Evolutionary conservation across 1,140 invertebrate genomes (phyloP), one percentile per base, ranked within the genome.

Genomic region (Drosophila equinoxialis): DNA sequence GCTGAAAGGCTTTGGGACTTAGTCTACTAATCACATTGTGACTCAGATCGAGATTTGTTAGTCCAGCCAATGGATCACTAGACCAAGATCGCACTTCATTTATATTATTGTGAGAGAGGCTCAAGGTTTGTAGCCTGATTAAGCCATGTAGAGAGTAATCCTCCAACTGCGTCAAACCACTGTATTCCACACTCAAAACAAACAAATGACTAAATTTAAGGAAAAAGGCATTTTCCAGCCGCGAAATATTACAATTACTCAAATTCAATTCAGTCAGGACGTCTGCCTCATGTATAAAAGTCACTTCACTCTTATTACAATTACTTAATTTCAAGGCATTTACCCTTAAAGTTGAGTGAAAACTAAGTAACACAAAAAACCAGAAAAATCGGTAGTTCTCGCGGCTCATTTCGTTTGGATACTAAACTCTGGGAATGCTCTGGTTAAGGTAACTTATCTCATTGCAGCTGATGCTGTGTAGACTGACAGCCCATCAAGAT

Each of bases 91-190:
- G 71, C 1, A 92, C 23, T 3, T 37, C 5, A 20, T 71, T 81
- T 0, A 92, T 65, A 30, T 81, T 89, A 35, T 92, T 92, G 57
- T 90, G 70, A 3, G 76, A 55, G 11, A 92, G 54, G 3, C 81
- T 82, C 6, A 92, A 65, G 0, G 54, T 58, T 57, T 80, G 79
- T 10, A 92, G 41, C 0, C 71, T 70, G 0, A 65, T 26, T 45
- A 92, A 30, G 0, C 91, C 90, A 20, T 89, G 69, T 0, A 92
- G 64, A 0, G 91, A 77, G 48, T 71, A 81, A 57, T 90, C 87
- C 20, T 77, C 74, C 10, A 92, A 30, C 0, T 30, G 58, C 6
- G 23, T 57, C 0, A 92, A 61, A 1, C 76, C 65, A 41, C 81
- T 85, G 6, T 87, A 67, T 8, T 79, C 54, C 61, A 92, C 42